Base-by-base conservation (phyloP, 2,113 vertebrate genomes). In the Probosciger aterrimus region DNA sequence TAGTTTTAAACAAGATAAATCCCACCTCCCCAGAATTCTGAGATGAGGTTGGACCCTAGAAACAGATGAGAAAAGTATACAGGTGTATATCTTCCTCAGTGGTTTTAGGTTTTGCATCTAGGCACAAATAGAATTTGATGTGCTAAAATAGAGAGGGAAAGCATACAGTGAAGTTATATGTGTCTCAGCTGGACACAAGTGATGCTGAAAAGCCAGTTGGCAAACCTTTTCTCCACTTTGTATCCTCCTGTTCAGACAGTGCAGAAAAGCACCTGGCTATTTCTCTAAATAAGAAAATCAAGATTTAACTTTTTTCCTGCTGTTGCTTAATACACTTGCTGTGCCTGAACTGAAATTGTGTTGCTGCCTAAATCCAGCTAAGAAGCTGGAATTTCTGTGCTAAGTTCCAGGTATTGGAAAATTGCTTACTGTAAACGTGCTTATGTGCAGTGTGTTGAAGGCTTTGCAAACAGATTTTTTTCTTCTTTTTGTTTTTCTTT, bases 1-100 rank as follows among this genome's bases (percentile, higher is more conserved):
- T 35, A 69, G 19, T 60, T 94, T 77, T 63, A 86, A 87, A 79
- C 30, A 71, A 90, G 87, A 90, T 41, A 62, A 73, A 86, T 63
- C 10, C 23, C 22, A 60, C 9, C 8, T 25, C 11, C 9, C 6
- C 31, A 37, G 76, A 68, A 63, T 85, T 86, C 65, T 74, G 74
- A 81, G 75, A 84, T 90, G 31, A 69, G 9, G 1, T 11, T 81
- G 57, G 35, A 52, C 30, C 30, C 24, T 52, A 47, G n/a, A 76
- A 74, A 91, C 10, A 70, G 14, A 43, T 18, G 23, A 80, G 39
- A 65, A 86, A 86, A 83, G 52, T 13, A 24, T 12, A 47, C 17
- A 15, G 57, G 13, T 0, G 0, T 37, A 0, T 33, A n/a, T 65
- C 53, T 65, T 30, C 4, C 19, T 57, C 31, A 8, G 14, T 46